phyloP scores from a whole-genome alignment of 37 sponge, comb jelly and placozoan genomes.

The Spongilla lacustris region DNA sequence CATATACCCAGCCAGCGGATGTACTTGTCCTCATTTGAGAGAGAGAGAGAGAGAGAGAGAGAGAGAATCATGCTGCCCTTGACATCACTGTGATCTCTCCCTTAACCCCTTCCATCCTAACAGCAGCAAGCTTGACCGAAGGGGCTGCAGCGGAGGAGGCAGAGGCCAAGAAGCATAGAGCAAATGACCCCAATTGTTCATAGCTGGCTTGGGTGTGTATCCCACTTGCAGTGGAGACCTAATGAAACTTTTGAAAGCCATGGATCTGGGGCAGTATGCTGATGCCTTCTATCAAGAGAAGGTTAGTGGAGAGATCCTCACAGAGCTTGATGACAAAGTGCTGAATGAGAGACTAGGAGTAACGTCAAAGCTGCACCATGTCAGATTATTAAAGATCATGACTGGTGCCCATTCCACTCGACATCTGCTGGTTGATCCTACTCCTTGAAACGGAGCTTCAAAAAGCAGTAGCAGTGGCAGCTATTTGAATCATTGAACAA shows the following conservation, averaged over 20 bases:
- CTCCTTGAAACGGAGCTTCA: neutral
- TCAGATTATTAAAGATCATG: neutral
- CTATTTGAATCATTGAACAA: neutral
- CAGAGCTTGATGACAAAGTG: constrained; percentile 35
- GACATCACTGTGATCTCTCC: too few species aligned
- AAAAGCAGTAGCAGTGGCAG: neutral
- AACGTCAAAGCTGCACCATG: neutral
- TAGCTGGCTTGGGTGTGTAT: too few species aligned
- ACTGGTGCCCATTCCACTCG: neutral
- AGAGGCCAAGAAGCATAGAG: too few species aligned
- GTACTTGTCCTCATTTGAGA: too few species aligned
- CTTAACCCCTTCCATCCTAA: too few species aligned
- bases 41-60: too few species aligned
- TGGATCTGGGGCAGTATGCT: constrained; percentile 22
- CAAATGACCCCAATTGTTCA: too few species aligned
- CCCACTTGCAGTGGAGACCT: too few species aligned
- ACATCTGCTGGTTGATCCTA: neutral
- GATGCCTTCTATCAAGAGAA: constrained; percentile 42
- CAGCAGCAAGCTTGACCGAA: too few species aligned
- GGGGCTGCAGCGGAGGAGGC: too few species aligned
- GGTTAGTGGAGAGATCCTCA: constrained; percentile 43
- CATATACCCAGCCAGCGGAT: too few species aligned
- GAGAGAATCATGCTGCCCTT: too few species aligned
- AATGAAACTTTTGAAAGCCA: constrained; percentile 24
- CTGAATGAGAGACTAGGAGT: neutral